A percentile compares a stretch with the other conserved stretches of the same genome.
Conservation (phyloP, 2,888 invertebrate genomes). For the Spodoptera littoralis region DNA sequence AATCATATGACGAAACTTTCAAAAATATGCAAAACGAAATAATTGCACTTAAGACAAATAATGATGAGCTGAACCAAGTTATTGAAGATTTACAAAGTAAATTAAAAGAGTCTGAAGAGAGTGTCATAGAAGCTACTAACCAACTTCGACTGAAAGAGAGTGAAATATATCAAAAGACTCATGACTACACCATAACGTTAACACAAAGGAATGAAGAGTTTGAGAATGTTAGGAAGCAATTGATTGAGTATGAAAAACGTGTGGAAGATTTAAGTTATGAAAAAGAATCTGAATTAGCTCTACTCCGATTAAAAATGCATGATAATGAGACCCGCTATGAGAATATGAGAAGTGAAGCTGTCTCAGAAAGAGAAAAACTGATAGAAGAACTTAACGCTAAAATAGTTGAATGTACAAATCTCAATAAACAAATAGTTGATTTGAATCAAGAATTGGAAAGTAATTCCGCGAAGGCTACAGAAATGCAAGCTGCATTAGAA, state of each 20-base stretch:
- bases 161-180: slow-evolving; percentile 81
- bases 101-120: slow-evolving; percentile 64
- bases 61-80: slow-evolving; percentile 68
- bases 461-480: slow-evolving; percentile 86
- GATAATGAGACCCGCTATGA: slow-evolving; percentile 79
- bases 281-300: slow-evolving; percentile 87
- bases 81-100: slow-evolving; percentile 64
- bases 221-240: slow-evolving; percentile 78
- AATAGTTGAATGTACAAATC: slow-evolving; percentile 83
- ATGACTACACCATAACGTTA: slow-evolving; percentile 74
- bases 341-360: slow-evolving; percentile 66
- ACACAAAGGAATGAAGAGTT: slow-evolving; percentile 80
- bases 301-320: slow-evolving; percentile 86
- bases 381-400: slow-evolving; percentile 79
- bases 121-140: slow-evolving; percentile 69
- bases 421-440: slow-evolving; percentile 86
- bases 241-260: slow-evolving; percentile 80
- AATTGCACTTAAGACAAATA: slow-evolving; percentile 62
- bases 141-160: slow-evolving; percentile 76
- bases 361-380: slow-evolving; percentile 71
- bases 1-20: slow-evolving; percentile 64
- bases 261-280: slow-evolving; percentile 85
- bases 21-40: slow-evolving; percentile 71
- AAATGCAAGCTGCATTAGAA: slow-evolving; percentile 90
- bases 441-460: slow-evolving; percentile 87